Conservation (phyloP, 2,888 invertebrate genomes). For the Euproctis similis region DNA sequence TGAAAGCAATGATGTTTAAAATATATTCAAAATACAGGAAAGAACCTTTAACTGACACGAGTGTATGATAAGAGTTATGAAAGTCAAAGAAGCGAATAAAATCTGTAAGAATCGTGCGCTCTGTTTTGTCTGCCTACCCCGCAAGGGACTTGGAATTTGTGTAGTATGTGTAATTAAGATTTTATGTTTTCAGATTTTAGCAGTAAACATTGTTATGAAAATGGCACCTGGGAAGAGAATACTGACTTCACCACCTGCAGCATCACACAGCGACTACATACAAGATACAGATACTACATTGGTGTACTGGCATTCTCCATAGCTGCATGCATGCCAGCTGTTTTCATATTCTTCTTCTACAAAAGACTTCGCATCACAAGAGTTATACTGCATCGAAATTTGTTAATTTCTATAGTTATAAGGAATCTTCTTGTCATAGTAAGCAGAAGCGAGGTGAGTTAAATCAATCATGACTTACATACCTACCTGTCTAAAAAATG, state of each 20-base stretch:
- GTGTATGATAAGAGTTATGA: no score
- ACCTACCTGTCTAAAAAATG: no score
- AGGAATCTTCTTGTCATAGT: slow-evolving; percentile 76
- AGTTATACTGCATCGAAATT: slow-evolving; percentile 76
- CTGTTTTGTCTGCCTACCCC: no score
- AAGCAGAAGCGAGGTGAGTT: slow-evolving; percentile 70
- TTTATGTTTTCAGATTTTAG: slow-evolving; percentile 74
- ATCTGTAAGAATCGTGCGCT: no score
- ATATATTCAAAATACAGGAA: no score
- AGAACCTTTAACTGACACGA: no score
- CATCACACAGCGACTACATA: slow-evolving; percentile 66
- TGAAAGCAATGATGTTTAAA: no score
- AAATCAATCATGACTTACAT: background rate
- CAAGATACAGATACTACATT: slow-evolving; percentile 73
- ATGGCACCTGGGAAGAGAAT: slow-evolving; percentile 74
- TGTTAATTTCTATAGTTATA: slow-evolving; percentile 74
- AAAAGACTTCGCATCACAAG: slow-evolving; percentile 70
- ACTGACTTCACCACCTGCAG: slow-evolving; percentile 78
- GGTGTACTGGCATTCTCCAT: slow-evolving; percentile 68
- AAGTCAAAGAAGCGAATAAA: no score
- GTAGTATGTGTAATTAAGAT: no score
- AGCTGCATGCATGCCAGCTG: slow-evolving; percentile 71
- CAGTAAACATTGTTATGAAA: slow-evolving; percentile 68
- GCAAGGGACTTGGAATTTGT: no score
- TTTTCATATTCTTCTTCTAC: slow-evolving; percentile 73